Conservation (phyloP, 2,888 invertebrate species). For the Mesodorylaimus sp. region DNA sequence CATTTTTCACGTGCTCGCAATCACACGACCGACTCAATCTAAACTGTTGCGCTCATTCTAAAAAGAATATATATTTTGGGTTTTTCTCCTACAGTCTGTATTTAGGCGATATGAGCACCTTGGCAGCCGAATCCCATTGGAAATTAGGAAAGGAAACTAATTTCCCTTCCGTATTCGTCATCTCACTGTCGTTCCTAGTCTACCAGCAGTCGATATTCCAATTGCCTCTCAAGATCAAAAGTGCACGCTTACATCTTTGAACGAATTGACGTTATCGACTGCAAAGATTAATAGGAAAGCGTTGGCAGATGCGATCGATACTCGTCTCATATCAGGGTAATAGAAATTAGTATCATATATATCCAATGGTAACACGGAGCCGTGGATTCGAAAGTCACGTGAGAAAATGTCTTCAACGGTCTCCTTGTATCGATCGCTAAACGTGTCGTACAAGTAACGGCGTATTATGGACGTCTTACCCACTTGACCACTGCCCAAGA, state of each 20-base stretch:
- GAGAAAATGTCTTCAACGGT: constrained; percentile 94
- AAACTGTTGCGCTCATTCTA: too few relatives aligned
- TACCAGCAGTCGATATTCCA: too few relatives aligned
- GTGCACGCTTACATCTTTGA: constrained; percentile 46
- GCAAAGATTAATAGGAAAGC: constrained; percentile 88
- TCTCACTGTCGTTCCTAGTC: too few relatives aligned
- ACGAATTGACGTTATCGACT: constrained; percentile 61
- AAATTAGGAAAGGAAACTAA: too few relatives aligned
- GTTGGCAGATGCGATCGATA: constrained; percentile 82
- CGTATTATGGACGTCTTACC: constrained; percentile 84
- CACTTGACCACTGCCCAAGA: constrained; percentile 62
- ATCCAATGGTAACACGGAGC: constrained; percentile 55
- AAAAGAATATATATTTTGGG: too few relatives aligned
- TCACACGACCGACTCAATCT: too few relatives aligned
- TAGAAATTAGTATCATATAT: constrained; percentile 83
- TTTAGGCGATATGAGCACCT: too few relatives aligned
- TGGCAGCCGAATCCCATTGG: too few relatives aligned
- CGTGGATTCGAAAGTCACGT: constrained; percentile 48
- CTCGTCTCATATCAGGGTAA: constrained; percentile 85
- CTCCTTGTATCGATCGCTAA: constrained; percentile 71
- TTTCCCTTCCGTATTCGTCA: too few relatives aligned
- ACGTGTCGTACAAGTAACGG: constrained; percentile 71
- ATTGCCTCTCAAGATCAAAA: too few relatives aligned
- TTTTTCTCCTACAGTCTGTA: too few relatives aligned
- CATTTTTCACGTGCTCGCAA: too few relatives aligned